phyloP scores from a whole-genome alignment of 2,797 vertebrate species.

The Pangasius djambal region DNA sequence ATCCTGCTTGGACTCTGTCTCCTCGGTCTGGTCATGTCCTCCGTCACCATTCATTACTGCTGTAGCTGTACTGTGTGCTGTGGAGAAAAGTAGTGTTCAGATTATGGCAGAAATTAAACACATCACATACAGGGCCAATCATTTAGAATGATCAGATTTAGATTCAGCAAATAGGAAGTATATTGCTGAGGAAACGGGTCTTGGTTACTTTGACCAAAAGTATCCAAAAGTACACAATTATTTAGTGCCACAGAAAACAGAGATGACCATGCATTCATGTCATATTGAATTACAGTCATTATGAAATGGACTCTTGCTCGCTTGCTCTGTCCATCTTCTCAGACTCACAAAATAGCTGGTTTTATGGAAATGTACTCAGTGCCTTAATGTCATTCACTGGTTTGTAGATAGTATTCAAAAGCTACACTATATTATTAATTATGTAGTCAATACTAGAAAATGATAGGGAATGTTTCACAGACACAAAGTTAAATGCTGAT shows the following conservation, averaged over 20 bases:
- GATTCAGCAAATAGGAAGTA: background rate
- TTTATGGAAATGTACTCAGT: background rate
- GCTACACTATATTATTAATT: background rate
- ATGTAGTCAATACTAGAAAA: background rate
- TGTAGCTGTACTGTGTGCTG: conserved; percentile 81
- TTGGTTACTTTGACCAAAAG: background rate
- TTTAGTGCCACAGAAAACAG: background rate
- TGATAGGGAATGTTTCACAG: background rate
- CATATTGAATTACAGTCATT: background rate
- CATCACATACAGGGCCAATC: background rate
- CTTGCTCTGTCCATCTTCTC: background rate
- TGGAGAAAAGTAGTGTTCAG: background rate
- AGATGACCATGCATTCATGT: background rate
- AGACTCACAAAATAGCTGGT: background rate
- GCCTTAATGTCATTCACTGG: background rate
- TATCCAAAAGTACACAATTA: background rate
- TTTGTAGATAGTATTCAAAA: background rate
- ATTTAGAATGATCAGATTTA: background rate
- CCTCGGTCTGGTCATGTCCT: conserved; percentile 76
- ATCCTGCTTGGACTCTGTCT: conserved; percentile 78
- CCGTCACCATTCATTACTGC: conserved; percentile 89
- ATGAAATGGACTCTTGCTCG: background rate
- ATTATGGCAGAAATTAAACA: background rate
- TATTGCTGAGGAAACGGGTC: background rate
- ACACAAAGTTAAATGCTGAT: background rate